Evolutionary conservation across 2,888 invertebrate species (phyloP).

Genomic region (Tetragnatha montana): DNA sequence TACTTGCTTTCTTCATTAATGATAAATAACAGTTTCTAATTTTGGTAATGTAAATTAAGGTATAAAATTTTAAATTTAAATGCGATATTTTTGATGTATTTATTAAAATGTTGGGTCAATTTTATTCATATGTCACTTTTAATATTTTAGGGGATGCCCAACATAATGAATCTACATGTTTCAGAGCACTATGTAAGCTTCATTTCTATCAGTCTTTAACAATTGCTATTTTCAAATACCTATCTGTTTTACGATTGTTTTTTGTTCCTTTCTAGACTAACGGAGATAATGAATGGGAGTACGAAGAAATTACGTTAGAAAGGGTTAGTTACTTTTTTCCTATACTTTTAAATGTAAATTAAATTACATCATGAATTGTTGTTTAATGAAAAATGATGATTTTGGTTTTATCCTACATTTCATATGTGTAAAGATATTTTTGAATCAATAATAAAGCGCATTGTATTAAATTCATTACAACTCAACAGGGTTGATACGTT

Average conservation of each 20-base stretch:
- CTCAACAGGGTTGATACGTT: no score
- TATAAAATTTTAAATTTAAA: no score
- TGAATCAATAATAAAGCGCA: no score
- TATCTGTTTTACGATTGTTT: not conserved
- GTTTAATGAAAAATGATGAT: no score
- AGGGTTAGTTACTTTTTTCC: slow-evolving; percentile 78
- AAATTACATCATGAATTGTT: no score
- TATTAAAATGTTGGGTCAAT: no score
- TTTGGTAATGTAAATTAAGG: no score
- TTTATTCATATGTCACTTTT: not conserved
- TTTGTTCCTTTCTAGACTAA: slow-evolving; percentile 74
- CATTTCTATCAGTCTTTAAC: not conserved
- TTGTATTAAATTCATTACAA: not conserved
- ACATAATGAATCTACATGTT: slow-evolving; percentile 58
- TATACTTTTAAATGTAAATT: no score
- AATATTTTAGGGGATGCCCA: slow-evolving; percentile 48
- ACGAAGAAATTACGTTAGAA: slow-evolving; percentile 92
- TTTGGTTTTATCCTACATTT: not conserved
- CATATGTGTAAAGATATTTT: no score
- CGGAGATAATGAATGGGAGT: slow-evolving; percentile 84
- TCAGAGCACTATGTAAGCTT: slow-evolving; percentile 58
- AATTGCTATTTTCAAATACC: not conserved
- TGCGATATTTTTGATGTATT: no score
- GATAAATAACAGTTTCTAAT: no score
- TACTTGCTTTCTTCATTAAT: no score